Evolutionary conservation across 2,888 invertebrate genomes (phyloP), one percentile per base, ranked within the genome.

Genomic region (Heliconius sara): DNA sequence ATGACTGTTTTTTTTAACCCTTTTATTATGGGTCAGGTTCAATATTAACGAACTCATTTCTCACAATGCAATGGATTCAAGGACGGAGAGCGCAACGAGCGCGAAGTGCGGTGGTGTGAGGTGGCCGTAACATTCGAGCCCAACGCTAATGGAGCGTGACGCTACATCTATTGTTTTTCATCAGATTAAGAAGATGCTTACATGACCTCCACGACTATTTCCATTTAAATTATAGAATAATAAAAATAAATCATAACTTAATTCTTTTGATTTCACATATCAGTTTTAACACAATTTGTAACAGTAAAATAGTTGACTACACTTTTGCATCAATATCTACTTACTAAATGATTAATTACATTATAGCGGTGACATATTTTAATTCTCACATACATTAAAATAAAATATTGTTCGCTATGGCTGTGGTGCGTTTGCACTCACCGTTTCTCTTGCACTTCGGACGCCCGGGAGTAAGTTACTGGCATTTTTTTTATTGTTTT

Each of bases 391-490:
- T 73, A 1, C 27, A 73, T 73, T 27, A 74, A 43, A 12, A 60
- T 43, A 43, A 5, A 74, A 27, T 25, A 34, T 30, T 57, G 12
- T 30, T 22, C 22, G 25, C 16, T 72, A 43, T 22, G 27, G 22
- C 13, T 39, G 52, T 60, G 73, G 76, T 83, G 78, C 81, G 27
- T 65, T 79, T 25, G 75, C 80, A 85, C 90, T 89, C 86, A 91
- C 92, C 91, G 91, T 84, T 87, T 87, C 57, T 87, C 88, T 78
- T 85, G 85, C 72, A 85, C 87, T 30, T 89, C 91, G 39, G 92
- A 90, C 27, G 91, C 87, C 78, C 90, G 89, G 34, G 89, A 70
- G 84, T 91, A 91, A 79, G 88, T 89, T 80, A 91, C 87, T 43
- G 93, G 92, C 92, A 92, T 92, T 47, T 75, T 73, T 52, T 52